Percentiles rank a stretch among this genome's conserved stretches.
Conservation (phyloP, 2,113 vertebrate genomes). For the Atractosteus spatula region DNA sequence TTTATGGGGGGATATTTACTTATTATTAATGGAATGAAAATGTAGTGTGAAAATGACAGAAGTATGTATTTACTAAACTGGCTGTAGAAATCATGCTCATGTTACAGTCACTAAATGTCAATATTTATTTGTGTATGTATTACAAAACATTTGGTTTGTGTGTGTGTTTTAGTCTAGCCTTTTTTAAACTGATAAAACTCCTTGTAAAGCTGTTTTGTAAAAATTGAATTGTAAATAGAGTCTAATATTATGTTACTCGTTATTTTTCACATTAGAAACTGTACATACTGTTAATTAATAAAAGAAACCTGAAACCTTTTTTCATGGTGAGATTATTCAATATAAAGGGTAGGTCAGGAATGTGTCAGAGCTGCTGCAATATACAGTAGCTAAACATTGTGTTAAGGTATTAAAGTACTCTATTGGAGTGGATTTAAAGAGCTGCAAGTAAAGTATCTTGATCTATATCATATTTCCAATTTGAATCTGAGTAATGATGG, state of each 20-base stretch:
- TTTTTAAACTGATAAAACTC: constrained; percentile 65
- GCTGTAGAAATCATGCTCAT: constrained; percentile 78
- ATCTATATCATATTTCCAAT: too few relatives aligned
- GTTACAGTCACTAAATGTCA: constrained; percentile 75
- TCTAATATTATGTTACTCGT: constrained; percentile 70
- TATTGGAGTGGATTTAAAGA: too few relatives aligned
- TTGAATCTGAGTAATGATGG: too few relatives aligned
- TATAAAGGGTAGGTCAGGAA: too few relatives aligned
- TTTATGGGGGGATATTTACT: constrained; percentile 71
- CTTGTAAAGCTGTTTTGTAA: constrained; percentile 87
- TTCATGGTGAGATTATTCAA: not conserved
- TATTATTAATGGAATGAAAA: constrained; percentile 76
- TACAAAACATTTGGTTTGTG: constrained; percentile 68
- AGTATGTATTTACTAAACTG: constrained; percentile 66
- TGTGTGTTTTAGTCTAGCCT: constrained; percentile 58
- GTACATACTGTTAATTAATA: constrained; percentile 91
- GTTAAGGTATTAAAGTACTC: too few relatives aligned
- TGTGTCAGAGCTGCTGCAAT: too few relatives aligned
- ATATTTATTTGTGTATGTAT: constrained; percentile 95
- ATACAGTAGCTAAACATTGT: too few relatives aligned
- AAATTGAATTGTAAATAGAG: constrained; percentile 89
- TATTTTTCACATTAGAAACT: constrained; percentile 81
- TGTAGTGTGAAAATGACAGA: constrained; percentile 63
- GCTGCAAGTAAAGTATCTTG: too few relatives aligned
- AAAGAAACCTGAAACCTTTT: constrained; percentile 69